Base-by-base conservation (phyloP, 2,888 invertebrate species). In the Teleogryllus oceanicus region DNA sequence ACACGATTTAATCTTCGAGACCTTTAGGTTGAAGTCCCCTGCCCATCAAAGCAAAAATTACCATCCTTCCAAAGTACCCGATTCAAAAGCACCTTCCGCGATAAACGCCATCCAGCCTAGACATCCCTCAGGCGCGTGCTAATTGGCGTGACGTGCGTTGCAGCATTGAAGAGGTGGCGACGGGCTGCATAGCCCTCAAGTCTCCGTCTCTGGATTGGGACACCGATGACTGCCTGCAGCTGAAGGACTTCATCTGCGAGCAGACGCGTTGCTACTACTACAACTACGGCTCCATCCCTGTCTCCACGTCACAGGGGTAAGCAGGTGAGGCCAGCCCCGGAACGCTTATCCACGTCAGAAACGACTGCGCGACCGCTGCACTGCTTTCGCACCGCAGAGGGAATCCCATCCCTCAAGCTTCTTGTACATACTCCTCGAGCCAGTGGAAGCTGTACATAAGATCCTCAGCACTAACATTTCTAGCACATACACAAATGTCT, bases 231-330 rank as follows among this genome's bases (percentile, higher is more conserved):
- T 95, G 95, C 87, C 93, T 92, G 83, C 91, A 92, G 85, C 91
- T 93, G 85, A 95, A 94, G 89, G 94, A 95, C 88, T 95, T 95
- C 88, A 94, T 95, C 86, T 95, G 95, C 89, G 95, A 95, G 89
- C 94, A 95, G 89, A 95, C 95, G 83, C 92, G 95, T 86, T 95
- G 95, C 89, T 95, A 95, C 88, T 95, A 94, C 89, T 95, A 94
- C 90, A 95, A 95, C 89, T 95, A 95, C 88, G 95, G 94, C 87
- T 94, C 94, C 88, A 94, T 94, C 90, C 94, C 94, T 87, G 94
- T 94, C 86, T 94, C 94, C 87, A 93, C 94, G 85, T 92, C 94
- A 91, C 94, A 95, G 94, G 94, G 94, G 94, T 95, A 95, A 94
- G 94, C 85, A 93, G 93, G 93, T 93, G 93, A 92, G 92, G 85